A percentile compares a stretch with the other conserved stretches of the same genome.
phyloP scores from a whole-genome alignment of 2,888 invertebrate genomes.

The Mallateleia sp. region DNA sequence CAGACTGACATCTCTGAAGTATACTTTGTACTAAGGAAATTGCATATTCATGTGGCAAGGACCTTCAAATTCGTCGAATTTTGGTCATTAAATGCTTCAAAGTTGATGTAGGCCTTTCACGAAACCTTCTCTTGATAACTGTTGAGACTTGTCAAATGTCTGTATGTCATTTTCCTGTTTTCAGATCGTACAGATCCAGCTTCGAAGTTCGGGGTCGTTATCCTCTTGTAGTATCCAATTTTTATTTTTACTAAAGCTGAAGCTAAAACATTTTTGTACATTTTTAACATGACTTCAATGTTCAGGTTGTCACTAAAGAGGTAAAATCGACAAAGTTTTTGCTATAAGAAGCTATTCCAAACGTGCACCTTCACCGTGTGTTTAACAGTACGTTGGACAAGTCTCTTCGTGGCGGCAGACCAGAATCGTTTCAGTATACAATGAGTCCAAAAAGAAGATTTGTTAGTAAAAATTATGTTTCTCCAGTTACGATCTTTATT shows the following conservation, averaged over 20 bases:
- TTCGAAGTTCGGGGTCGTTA: neutral
- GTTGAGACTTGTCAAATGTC: neutral
- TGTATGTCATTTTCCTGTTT: conserved; percentile 30
- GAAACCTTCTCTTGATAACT: neutral
- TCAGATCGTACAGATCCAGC: conserved; percentile 24
- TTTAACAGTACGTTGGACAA: neutral
- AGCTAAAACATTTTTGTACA: conserved; percentile 32
- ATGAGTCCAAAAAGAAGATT: neutral
- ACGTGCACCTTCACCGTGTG: conserved; percentile 34
- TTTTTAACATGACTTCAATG: conserved; percentile 33
- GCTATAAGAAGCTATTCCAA: conserved; percentile 23
- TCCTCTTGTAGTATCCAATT: conserved; percentile 37
- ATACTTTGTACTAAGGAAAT: conserved; percentile 16
- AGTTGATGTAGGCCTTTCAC: neutral
- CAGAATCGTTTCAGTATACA: neutral
- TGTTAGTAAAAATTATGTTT: neutral
- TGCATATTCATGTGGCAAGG: neutral
- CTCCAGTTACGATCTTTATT: neutral
- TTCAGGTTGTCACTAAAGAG: conserved; percentile 57
- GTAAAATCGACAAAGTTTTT: conserved; percentile 35
- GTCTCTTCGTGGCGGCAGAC: neutral
- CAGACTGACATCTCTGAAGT: conserved; percentile 15
- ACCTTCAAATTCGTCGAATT: conserved; percentile 9
- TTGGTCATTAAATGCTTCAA: neutral
- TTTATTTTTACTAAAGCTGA: conserved; percentile 20